Percentiles rank a stretch among this genome's conserved stretches.
Conservation (phyloP, 2,797 vertebrate species). For the Enteromius thamalakanensis region DNA sequence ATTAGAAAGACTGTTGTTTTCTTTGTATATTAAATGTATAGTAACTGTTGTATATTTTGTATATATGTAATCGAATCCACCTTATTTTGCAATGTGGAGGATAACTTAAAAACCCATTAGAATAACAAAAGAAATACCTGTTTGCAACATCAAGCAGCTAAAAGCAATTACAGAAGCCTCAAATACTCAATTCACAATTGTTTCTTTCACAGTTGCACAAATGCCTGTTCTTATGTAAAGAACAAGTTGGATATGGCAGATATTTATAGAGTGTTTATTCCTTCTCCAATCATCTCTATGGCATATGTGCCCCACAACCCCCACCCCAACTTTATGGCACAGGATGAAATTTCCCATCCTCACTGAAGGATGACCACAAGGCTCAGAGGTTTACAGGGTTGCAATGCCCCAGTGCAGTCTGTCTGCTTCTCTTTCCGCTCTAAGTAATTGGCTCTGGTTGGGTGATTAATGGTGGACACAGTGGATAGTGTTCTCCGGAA, state of each 20-base stretch:
- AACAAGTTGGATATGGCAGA: background rate
- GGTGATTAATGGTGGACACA: slow-evolving; percentile 77
- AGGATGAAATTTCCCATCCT: slow-evolving; percentile 54
- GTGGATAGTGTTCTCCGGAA: slow-evolving; percentile 74
- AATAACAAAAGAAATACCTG: background rate
- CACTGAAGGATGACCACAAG: slow-evolving; percentile 67
- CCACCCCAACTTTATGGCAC: slow-evolving; percentile 43
- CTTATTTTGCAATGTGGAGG: background rate
- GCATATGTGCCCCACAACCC: background rate
- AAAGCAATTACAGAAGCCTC: background rate
- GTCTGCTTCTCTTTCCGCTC: slow-evolving; percentile 46
- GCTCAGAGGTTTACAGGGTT: slow-evolving; percentile 68
- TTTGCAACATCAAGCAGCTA: background rate
- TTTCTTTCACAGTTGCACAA: background rate
- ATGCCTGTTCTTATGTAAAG: background rate
- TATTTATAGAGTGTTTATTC: slow-evolving; percentile 13
- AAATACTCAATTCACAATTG: background rate
- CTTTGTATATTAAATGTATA: background rate
- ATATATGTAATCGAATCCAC: background rate
- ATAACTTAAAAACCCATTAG: background rate
- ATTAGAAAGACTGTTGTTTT: background rate
- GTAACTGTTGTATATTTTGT: background rate
- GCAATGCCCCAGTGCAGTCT: slow-evolving; percentile 54
- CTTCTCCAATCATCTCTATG: slow-evolving; percentile 36
- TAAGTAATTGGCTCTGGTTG: slow-evolving; percentile 76